These are phyloP conservation scores for Notarius lentiginosus DNA, from an alignment of 2,113 vertebrate species.

Conservation along the genomic window DNA sequence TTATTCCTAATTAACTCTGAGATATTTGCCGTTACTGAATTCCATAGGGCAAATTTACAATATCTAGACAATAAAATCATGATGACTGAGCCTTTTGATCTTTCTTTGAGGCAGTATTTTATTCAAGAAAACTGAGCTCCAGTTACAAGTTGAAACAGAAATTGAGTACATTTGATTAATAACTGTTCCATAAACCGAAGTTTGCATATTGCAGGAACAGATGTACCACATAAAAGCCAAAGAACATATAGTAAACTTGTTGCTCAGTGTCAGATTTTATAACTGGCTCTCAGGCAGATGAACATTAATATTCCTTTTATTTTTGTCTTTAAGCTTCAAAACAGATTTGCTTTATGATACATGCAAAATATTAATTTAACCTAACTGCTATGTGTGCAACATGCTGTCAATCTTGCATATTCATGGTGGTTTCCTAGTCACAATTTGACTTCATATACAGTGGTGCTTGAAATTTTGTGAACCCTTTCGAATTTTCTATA, in stretches of 20 bases:
- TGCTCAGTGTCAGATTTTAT: neutral
- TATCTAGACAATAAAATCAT: neutral
- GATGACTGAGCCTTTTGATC: neutral
- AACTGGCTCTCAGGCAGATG: neutral
- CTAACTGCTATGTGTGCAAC: neutral
- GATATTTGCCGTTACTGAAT: neutral
- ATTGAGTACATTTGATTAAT: neutral
- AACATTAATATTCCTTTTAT: neutral
- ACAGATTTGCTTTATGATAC: neutral
- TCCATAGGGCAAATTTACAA: neutral
- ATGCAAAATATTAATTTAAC: neutral
- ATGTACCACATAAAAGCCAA: neutral
- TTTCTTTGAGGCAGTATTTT: neutral
- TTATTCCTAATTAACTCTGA: neutral
- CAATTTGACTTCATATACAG: neutral
- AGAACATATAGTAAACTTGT: neutral
- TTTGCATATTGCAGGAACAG: neutral
- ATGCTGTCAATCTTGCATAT: neutral
- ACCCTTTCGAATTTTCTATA: no score
- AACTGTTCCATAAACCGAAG: neutral
- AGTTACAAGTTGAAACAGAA: neutral
- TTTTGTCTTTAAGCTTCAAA: neutral
- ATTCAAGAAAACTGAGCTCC: neutral
- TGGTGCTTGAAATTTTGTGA: no score
- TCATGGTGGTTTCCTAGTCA: neutral